Evolutionary conservation across 2,888 invertebrate species (phyloP).

Genomic region (Ochropleura plecta): DNA sequence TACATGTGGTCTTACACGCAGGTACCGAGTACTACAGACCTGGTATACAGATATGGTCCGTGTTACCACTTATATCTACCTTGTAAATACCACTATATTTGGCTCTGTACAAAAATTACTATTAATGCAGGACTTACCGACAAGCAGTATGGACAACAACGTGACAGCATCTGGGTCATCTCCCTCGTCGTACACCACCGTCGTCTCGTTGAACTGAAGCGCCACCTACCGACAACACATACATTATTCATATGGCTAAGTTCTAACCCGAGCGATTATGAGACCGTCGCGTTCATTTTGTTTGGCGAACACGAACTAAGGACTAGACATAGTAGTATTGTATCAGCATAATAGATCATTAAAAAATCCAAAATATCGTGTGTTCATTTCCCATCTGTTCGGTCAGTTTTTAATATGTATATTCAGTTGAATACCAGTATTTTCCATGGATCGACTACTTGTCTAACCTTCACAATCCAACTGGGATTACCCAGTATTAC

Average conservation of each 20-base stretch:
- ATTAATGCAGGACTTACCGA: slow-evolving; percentile 91
- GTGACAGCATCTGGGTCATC: slow-evolving; percentile 94
- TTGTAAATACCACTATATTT: too few species aligned
- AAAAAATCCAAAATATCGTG: too few species aligned
- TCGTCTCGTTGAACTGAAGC: slow-evolving; percentile 88
- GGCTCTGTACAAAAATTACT: background rate
- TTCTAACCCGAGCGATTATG: background rate
- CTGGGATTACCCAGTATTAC: too few species aligned
- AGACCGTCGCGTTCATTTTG: background rate
- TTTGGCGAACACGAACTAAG: background rate
- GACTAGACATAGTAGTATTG: background rate
- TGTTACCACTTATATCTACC: too few species aligned
- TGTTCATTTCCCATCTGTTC: too few species aligned
- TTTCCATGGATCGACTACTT: too few species aligned
- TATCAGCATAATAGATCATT: background rate
- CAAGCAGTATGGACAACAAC: slow-evolving; percentile 94
- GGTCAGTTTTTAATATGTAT: too few species aligned
- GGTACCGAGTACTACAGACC: too few species aligned
- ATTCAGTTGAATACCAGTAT: too few species aligned
- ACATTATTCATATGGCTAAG: slow-evolving; percentile 45
- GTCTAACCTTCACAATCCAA: too few species aligned
- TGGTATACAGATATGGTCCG: too few species aligned
- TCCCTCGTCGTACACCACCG: slow-evolving; percentile 90
- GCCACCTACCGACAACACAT: slow-evolving; percentile 80
- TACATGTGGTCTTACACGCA: too few species aligned